phyloP scores from a whole-genome alignment of 37 sponge, comb jelly and placozoan species.

The Beroe ovata region DNA sequence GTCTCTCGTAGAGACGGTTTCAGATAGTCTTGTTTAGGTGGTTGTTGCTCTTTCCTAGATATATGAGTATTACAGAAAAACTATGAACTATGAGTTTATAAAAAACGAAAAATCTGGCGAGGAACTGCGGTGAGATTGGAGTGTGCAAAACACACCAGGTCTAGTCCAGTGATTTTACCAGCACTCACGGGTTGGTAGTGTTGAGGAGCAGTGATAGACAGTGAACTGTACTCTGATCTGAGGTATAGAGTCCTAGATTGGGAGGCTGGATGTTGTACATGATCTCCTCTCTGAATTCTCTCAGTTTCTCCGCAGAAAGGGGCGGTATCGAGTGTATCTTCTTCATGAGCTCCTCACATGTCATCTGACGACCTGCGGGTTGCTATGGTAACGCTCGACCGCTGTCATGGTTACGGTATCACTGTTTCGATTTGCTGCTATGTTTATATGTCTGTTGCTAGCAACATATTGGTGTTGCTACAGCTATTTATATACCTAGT shows the following conservation, averaged over 20 bases:
- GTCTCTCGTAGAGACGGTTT: slow-evolving; percentile 62
- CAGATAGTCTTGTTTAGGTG: background rate
- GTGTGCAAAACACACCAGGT: too few species aligned
- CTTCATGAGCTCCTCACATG: slow-evolving; percentile 64
- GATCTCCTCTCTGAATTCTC: slow-evolving; percentile 47
- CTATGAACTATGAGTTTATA: too few species aligned
- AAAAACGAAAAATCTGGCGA: too few species aligned
- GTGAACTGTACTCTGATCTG: slow-evolving; percentile 5
- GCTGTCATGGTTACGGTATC: too few species aligned
- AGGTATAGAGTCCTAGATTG: slow-evolving; percentile 17
- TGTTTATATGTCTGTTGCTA: too few species aligned
- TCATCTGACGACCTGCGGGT: slow-evolving; percentile 57
- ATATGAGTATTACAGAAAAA: too few species aligned
- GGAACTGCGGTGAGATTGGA: too few species aligned
- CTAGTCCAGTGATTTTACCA: too few species aligned
- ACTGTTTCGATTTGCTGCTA: too few species aligned
- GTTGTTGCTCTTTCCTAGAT: background rate
- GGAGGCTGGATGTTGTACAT: slow-evolving; percentile 68
- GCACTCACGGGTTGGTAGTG: slow-evolving; percentile 26
- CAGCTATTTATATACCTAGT: slow-evolving; percentile 1
- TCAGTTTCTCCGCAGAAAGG: slow-evolving; percentile 34
- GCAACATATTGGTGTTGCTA: too few species aligned
- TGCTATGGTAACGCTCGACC: too few species aligned
- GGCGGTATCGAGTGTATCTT: slow-evolving; percentile 42
- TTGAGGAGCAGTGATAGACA: slow-evolving; percentile 26